A percentile compares a stretch with the other conserved stretches of the same genome.
Evolutionary conservation across 2,888 invertebrate species (phyloP).

Genomic region (Dysmachus trigonus): DNA sequence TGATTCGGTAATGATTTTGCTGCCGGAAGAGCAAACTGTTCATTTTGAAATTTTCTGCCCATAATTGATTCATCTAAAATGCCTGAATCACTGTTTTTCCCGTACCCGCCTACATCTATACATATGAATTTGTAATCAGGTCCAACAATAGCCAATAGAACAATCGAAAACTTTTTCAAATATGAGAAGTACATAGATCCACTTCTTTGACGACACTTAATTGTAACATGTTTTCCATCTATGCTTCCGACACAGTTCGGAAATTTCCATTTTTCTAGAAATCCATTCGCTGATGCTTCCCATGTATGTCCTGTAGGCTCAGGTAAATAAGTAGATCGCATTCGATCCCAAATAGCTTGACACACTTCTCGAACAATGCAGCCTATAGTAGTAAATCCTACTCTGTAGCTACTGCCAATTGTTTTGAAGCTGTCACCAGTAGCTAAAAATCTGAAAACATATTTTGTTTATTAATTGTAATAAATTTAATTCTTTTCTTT

Average conservation of each 20-base stretch:
- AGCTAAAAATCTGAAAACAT: constrained; percentile 10
- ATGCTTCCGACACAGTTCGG: constrained; percentile 23
- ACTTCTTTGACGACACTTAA: constrained; percentile 15
- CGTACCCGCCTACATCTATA: constrained; percentile 24
- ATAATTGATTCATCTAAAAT: constrained; percentile 15
- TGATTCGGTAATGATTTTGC: neutral
- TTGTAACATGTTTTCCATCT: constrained; percentile 18
- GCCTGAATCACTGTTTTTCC: neutral
- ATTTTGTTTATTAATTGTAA: constrained; percentile 9
- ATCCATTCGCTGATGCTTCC: neutral
- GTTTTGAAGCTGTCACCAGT: neutral
- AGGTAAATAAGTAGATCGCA: neutral
- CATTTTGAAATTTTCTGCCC: neutral
- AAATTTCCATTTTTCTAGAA: constrained; percentile 5
- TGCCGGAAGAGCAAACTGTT: neutral
- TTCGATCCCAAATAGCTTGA: neutral
- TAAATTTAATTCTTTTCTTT: neutral
- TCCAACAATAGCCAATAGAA: constrained; percentile 8
- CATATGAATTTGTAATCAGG: constrained; percentile 28
- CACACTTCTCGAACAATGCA: neutral
- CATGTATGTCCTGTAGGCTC: constrained; percentile 1
- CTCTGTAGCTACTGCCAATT: constrained; percentile 4
- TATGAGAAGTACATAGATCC: constrained; percentile 23
- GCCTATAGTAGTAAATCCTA: neutral
- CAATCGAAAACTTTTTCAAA: constrained; percentile 37